Evolutionary conservation across 2,797 vertebrate species (phyloP).

Genomic region (Karalla daura): DNA sequence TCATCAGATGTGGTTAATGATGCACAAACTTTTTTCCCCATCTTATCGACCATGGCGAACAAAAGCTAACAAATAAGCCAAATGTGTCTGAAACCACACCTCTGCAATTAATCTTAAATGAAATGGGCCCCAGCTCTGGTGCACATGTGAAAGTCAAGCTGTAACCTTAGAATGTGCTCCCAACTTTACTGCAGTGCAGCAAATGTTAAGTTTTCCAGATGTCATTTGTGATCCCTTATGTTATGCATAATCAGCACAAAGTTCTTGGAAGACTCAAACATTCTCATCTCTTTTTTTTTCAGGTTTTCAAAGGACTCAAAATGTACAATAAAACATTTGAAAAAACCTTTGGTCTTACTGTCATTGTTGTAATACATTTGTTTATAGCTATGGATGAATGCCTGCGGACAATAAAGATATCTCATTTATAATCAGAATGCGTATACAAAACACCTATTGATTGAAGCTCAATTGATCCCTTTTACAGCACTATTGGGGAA

Average conservation of each 20-base stretch:
- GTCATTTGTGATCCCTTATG: background rate
- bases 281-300: constrained; percentile 23
- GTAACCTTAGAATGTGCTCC: background rate
- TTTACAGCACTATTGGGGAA: no score
- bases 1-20: constrained; percentile 79
- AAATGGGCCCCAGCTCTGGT: no score
- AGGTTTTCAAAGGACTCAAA: constrained; percentile 73
- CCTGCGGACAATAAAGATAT: no score
- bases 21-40: constrained; percentile 85
- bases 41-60: constrained; percentile 84
- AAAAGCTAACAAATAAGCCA: constrained; percentile 73
- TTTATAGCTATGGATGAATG: no score
- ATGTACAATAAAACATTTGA: constrained; percentile 72
- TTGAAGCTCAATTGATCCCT: no score
- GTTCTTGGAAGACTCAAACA: background rate
- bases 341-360: constrained; percentile 11
- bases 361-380: constrained; percentile 5
- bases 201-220: background rate
- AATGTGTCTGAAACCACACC: constrained; percentile 78
- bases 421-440: no score
- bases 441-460: no score
- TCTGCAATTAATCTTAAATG: background rate
- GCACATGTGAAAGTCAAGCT: no score
- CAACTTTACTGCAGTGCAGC: no score
- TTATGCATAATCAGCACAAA: no score